Percentiles rank a stretch among this genome's conserved stretches.
Conservation (phyloP, 2,113 vertebrate species). For the Heliornis fulica region DNA sequence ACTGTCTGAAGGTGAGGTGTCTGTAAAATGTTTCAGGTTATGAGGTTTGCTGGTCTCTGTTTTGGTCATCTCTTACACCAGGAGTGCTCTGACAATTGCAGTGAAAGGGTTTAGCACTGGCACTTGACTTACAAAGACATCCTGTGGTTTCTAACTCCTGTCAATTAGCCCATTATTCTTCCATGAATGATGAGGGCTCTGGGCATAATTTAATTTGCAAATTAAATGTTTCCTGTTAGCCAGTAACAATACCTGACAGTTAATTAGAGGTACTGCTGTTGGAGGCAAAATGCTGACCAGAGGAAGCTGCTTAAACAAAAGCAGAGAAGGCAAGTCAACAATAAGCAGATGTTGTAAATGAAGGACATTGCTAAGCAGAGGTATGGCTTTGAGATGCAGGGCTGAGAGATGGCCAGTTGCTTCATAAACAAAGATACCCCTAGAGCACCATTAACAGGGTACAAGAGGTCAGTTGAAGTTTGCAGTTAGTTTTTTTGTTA, state of each 20-base stretch:
- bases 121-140: not conserved
- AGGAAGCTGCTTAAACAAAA: not conserved
- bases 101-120: slow-evolving; percentile 1
- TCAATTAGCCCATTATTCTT: slow-evolving; percentile 65
- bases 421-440: not conserved
- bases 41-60: not conserved
- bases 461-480: accelerated
- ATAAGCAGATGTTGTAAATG: slow-evolving; percentile 22
- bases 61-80: not conserved
- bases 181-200: slow-evolving; percentile 22
- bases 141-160: slow-evolving; percentile 48
- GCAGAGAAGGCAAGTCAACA: not conserved
- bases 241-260: slow-evolving; percentile 49
- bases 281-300: not conserved
- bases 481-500: not conserved
- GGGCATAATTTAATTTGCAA: slow-evolving; percentile 53
- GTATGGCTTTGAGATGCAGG: not conserved
- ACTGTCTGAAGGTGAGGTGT: not conserved
- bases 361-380: not conserved
- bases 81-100: not conserved
- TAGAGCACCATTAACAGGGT: not conserved
- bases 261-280: not conserved
- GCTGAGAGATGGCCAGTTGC: not conserved
- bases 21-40: not conserved
- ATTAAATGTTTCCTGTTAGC: slow-evolving; percentile 64